Conservation (phyloP, 2,113 vertebrate genomes). For the Prunella fulvescens region DNA sequence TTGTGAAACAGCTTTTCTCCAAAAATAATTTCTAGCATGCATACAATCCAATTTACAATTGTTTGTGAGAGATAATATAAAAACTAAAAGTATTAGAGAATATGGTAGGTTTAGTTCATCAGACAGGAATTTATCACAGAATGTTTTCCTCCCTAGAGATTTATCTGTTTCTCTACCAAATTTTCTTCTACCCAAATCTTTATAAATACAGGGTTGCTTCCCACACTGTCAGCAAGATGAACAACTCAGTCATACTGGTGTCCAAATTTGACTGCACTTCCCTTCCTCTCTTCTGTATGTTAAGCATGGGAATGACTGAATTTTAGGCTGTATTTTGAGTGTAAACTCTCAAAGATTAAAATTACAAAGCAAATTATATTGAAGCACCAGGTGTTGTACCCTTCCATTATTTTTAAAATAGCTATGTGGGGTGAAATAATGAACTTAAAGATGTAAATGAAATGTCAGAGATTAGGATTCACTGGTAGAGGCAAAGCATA, state of each 20-base stretch:
- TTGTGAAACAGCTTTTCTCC: neutral
- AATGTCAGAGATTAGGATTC: neutral
- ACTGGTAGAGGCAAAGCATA: neutral
- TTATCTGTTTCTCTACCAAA: neutral
- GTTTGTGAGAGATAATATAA: neutral
- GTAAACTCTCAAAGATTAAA: neutral
- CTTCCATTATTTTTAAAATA: neutral
- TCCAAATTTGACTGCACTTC: neutral
- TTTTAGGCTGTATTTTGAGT: neutral
- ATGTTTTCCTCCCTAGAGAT: neutral
- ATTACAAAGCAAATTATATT: neutral
- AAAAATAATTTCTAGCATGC: neutral
- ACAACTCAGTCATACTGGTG: neutral
- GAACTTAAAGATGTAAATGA: neutral
- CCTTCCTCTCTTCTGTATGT: neutral
- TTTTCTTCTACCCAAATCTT: neutral
- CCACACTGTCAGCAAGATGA: neutral
- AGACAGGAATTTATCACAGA: neutral
- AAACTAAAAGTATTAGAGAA: neutral
- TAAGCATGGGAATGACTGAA: neutral
- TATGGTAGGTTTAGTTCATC: neutral
- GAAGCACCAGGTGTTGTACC: neutral
- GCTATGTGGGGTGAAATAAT: neutral
- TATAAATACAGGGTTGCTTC: neutral
- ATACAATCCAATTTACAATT: neutral